Conservation (phyloP, 2,888 invertebrate genomes). For the Troides aeacus region DNA sequence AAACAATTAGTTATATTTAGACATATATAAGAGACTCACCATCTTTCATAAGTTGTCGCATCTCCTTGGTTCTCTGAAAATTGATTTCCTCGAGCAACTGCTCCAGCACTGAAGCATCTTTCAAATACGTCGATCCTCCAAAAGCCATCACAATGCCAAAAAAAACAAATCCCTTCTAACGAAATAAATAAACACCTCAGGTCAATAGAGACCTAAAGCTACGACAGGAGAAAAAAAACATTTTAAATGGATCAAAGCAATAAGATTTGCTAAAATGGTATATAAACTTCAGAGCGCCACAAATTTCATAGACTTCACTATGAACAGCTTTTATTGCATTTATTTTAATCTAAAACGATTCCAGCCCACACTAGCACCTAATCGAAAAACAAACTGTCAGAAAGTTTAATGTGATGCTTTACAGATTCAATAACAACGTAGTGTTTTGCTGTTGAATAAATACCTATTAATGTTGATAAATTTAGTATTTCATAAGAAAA, state of each 20-base stretch:
- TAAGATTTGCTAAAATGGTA: neutral
- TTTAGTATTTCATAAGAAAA: too few relatives aligned
- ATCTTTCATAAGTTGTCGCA: slow-evolving; percentile 92
- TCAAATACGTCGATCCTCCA: slow-evolving; percentile 62
- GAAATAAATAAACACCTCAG: slow-evolving; percentile 36
- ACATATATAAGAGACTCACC: slow-evolving; percentile 74
- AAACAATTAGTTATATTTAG: too few relatives aligned
- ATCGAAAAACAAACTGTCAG: slow-evolving; percentile 30
- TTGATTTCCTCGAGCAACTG: slow-evolving; percentile 94
- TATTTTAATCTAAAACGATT: neutral
- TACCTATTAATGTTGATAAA: too few relatives aligned
- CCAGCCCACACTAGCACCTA: neutral
- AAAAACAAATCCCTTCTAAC: slow-evolving; percentile 30
- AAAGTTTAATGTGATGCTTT: neutral
- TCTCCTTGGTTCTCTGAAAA: slow-evolving; percentile 94
- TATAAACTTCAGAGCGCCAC: neutral
- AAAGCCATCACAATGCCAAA: slow-evolving; percentile 54
- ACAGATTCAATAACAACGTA: neutral
- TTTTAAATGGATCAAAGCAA: slow-evolving; percentile 8
- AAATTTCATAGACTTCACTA: neutral
- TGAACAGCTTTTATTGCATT: neutral
- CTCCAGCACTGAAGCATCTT: slow-evolving; percentile 86
- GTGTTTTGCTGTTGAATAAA: too few relatives aligned
- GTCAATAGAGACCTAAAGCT: slow-evolving; percentile 34
- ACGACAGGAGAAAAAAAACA: slow-evolving; percentile 19